Percentiles rank a stretch among this genome's conserved stretches.
Conservation (phyloP, 2,113 vertebrate species). For the Cavia porcellus region DNA sequence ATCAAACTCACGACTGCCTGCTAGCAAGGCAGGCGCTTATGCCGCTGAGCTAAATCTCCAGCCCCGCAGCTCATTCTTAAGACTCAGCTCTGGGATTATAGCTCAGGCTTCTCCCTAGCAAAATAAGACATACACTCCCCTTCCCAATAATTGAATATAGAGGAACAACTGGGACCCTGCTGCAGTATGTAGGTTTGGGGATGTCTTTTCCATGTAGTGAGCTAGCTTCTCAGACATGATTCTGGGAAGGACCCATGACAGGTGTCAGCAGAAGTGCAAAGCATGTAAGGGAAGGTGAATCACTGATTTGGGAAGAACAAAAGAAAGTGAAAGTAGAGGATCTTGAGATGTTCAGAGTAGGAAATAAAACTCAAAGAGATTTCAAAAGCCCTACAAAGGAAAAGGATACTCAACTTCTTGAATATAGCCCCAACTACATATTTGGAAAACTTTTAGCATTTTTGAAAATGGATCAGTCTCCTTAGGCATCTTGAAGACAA, state of each 20-base stretch:
- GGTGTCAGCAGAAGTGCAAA: neutral
- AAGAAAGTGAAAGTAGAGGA: neutral
- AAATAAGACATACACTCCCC: neutral
- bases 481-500: slow-evolving; percentile 22
- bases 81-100: neutral
- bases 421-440: neutral
- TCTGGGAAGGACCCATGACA: neutral
- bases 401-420: neutral
- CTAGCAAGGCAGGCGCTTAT: too few relatives aligned
- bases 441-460: slow-evolving; percentile 14
- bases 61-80: neutral
- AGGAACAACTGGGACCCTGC: neutral
- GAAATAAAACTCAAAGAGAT: neutral
- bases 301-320: neutral
- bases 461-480: neutral
- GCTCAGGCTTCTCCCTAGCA: neutral
- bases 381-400: neutral
- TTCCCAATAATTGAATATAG: neutral
- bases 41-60: too few relatives aligned
- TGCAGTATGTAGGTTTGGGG: neutral
- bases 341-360: neutral
- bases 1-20: too few relatives aligned
- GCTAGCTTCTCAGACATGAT: neutral
- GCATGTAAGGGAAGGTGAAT: neutral
- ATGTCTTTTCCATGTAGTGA: neutral